Evolutionary conservation across 2,113 vertebrate species (phyloP).

Genomic region (Chaetodon auriga): DNA sequence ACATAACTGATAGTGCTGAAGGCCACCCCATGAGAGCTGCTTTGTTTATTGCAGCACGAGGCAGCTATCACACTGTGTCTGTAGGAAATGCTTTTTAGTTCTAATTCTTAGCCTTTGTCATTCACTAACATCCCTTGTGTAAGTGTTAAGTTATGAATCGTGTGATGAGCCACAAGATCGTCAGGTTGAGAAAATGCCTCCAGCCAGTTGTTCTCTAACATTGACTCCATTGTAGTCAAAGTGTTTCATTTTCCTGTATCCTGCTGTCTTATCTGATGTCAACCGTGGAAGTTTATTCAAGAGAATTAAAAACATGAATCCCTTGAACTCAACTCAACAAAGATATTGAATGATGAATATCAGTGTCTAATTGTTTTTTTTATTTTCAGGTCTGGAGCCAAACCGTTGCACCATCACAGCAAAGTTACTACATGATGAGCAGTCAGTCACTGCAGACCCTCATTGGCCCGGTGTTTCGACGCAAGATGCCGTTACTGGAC

Average conservation of each 20-base stretch:
- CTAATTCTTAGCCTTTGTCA: not conserved
- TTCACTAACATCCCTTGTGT: not conserved
- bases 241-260: conserved; percentile 4
- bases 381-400: conserved; percentile 63
- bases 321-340: not conserved
- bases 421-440: conserved; percentile 82
- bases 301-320: not conserved
- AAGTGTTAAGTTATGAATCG: not conserved
- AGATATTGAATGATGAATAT: not conserved
- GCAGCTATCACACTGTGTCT: not conserved
- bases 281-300: not conserved
- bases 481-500: conserved; percentile 86
- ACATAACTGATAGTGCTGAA: not conserved
- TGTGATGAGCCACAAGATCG: conserved; percentile 45
- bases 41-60: conserved; percentile 15
- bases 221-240: not conserved
- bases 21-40: not conserved
- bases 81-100: not conserved
- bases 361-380: conserved; percentile 35
- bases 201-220: not conserved
- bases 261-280: not conserved
- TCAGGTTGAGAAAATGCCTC: conserved; percentile 21
- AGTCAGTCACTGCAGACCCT: conserved; percentile 81
- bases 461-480: conserved; percentile 76
- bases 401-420: conserved; percentile 31